Evolutionary conservation across 2,888 invertebrate species (phyloP).

Genomic region (Oligia fasciuncula): DNA sequence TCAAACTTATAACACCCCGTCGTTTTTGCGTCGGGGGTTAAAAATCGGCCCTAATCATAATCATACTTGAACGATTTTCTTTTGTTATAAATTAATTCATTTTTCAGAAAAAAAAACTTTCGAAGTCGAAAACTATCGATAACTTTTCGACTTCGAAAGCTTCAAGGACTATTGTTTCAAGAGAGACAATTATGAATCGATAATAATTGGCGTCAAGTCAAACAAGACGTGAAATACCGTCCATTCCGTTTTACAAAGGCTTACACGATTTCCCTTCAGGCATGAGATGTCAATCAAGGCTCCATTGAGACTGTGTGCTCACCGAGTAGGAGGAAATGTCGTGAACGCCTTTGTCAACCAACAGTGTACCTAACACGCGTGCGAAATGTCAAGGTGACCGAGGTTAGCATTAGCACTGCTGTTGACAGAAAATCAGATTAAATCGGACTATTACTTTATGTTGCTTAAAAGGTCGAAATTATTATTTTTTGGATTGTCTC

Average conservation of each 20-base stretch:
- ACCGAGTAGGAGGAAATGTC: slow-evolving; percentile 14
- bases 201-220: slow-evolving; percentile 25
- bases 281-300: slow-evolving; percentile 37
- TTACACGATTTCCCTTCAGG: slow-evolving; percentile 33
- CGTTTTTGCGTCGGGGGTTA: too few species aligned
- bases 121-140: too few species aligned
- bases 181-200: slow-evolving; percentile 2
- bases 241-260: slow-evolving; percentile 18
- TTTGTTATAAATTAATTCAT: not conserved
- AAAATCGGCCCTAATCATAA: not conserved
- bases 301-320: not conserved
- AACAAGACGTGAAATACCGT: slow-evolving; percentile 10
- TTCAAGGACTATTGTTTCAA: not conserved
- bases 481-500: not conserved
- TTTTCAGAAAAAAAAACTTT: not conserved
- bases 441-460: not conserved
- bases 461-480: not conserved
- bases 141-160: not conserved
- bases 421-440: not conserved
- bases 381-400: not conserved
- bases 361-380: too few species aligned
- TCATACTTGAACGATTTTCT: not conserved
- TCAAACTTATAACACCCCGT: too few species aligned
- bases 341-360: slow-evolving; percentile 8
- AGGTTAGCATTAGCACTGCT: not conserved